These are phyloP conservation scores for Euura saliciscinereae DNA, from an alignment of 1,140 invertebrate genomes.

Conservation along the genomic window DNA sequence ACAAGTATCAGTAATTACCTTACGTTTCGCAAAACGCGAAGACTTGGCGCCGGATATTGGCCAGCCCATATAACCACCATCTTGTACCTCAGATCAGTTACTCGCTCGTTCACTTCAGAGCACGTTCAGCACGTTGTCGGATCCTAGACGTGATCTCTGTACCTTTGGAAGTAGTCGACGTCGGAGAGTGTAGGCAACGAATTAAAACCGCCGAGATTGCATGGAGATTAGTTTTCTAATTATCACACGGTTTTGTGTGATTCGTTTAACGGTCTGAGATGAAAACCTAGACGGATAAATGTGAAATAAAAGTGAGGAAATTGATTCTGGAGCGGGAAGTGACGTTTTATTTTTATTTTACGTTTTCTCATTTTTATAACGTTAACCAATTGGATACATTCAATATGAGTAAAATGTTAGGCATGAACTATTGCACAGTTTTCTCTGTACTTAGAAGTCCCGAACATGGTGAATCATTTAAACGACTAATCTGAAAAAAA, in stretches of 20 bases:
- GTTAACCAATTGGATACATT: conserved; percentile 1
- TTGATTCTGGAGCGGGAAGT: conserved; percentile 35
- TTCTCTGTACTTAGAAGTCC: conserved; percentile 58
- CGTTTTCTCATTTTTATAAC: conserved; percentile 36
- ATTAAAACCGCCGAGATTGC: background rate
- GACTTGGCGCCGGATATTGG: background rate
- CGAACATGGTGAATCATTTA: conserved; percentile 46
- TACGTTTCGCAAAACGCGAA: background rate
- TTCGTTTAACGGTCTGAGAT: background rate
- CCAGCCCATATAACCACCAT: background rate
- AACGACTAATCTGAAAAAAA: conserved; percentile 41
- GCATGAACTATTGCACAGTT: conserved; percentile 46
- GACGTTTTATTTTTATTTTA: conserved; percentile 36
- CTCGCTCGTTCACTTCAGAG: background rate
- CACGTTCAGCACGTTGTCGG: conserved; percentile 4
- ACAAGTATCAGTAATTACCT: background rate
- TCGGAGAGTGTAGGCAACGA: too few species aligned
- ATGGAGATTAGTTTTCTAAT: background rate
- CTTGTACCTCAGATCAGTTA: background rate
- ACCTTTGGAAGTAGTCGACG: background rate
- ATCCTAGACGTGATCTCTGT: background rate
- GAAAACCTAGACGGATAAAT: background rate
- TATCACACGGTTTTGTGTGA: background rate
- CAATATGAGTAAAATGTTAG: conserved; percentile 48
- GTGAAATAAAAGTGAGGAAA: conserved; percentile 26